Evolutionary conservation across 2,113 vertebrate genomes (phyloP).

Genomic region (Sigmodon hispidus): DNA sequence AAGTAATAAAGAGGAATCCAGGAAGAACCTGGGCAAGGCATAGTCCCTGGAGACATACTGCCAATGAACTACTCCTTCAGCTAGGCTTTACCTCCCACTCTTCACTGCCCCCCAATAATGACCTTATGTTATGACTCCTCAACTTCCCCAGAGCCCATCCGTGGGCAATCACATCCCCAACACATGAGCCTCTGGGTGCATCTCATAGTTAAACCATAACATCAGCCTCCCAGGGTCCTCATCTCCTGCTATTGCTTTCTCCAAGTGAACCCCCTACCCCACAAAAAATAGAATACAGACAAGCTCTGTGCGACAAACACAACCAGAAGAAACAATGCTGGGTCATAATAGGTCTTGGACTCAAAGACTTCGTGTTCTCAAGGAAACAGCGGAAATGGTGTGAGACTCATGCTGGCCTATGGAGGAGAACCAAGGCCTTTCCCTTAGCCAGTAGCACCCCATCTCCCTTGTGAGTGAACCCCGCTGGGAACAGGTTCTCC

Average conservation of each 20-base stretch:
- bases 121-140: background rate
- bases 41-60: background rate
- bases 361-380: background rate
- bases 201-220: background rate
- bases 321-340: background rate
- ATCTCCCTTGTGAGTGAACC: fast-evolving
- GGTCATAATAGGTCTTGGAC: background rate
- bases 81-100: background rate
- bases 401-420: background rate
- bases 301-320: background rate
- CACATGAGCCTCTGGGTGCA: background rate
- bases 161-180: background rate
- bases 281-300: background rate
- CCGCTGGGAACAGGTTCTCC: background rate
- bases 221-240: background rate
- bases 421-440: background rate
- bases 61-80: background rate
- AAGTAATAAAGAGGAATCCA: background rate
- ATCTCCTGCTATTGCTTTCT: background rate
- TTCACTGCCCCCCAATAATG: background rate
- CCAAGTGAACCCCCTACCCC: fast-evolving
- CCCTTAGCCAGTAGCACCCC: background rate
- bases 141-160: background rate
- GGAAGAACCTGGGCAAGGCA: background rate
- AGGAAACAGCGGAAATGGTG: background rate